Evolutionary conservation across 2,888 invertebrate genomes (phyloP).

Genomic region (Latrodectus hesperus): DNA sequence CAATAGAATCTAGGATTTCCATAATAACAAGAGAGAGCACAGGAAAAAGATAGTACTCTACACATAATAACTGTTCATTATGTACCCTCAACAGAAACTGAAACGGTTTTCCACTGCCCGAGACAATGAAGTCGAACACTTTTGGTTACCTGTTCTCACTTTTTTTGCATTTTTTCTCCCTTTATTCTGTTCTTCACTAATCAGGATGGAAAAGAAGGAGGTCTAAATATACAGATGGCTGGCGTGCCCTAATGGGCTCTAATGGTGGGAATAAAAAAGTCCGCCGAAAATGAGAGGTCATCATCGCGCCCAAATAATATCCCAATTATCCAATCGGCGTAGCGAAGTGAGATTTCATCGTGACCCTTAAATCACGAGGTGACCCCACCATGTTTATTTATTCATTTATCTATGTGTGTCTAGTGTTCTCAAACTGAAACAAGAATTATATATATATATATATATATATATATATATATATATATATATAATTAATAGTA

Average conservation of each 20-base stretch:
- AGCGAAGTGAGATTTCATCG: slow-evolving; percentile 42
- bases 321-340: slow-evolving; percentile 44
- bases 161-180: background rate
- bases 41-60: background rate
- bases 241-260: slow-evolving; percentile 60
- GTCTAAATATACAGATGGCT: slow-evolving; percentile 45
- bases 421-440: no score
- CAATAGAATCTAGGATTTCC: background rate
- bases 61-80: slow-evolving; percentile 35
- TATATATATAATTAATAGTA: no score
- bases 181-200: slow-evolving; percentile 3
- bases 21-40: background rate
- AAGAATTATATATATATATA: no score
- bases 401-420: background rate
- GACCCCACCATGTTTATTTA: slow-evolving; percentile 48
- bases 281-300: slow-evolving; percentile 61
- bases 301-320: slow-evolving; percentile 57
- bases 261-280: slow-evolving; percentile 63
- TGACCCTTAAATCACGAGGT: slow-evolving; percentile 49
- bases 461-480: no score
- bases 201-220: background rate
- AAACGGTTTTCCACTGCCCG: background rate
- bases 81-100: background rate
- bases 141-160: slow-evolving; percentile 11
- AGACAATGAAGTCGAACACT: slow-evolving; percentile 26